These are phyloP conservation scores for Decapterus maruadsi DNA, from an alignment of 2,797 vertebrate species.

Conservation along the genomic window DNA sequence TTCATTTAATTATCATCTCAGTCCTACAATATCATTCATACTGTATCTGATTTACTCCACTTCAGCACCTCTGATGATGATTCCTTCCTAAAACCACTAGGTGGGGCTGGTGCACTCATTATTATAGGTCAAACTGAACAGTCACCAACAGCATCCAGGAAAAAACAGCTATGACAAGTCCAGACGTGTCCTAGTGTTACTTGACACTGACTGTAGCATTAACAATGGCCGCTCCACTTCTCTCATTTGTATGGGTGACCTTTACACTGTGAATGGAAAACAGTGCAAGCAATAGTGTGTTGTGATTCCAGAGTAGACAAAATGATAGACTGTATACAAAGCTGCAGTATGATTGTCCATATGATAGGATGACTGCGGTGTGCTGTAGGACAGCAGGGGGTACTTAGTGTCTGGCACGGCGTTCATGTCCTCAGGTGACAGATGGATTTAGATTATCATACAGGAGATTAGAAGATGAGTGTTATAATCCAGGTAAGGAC, in stretches of 20 bases:
- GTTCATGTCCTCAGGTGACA: conserved; percentile 65
- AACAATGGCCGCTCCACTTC: background rate
- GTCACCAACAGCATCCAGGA: background rate
- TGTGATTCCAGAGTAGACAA: background rate
- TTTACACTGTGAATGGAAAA: conserved; percentile 1
- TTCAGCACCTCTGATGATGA: background rate
- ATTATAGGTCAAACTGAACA: background rate
- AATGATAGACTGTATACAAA: background rate
- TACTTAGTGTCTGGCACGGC: conserved; percentile 45
- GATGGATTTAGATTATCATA: conserved; percentile 79
- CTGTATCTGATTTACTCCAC: background rate
- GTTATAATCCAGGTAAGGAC: conserved; percentile 77
- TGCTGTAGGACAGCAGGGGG: conserved; percentile 27
- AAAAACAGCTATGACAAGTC: conserved; percentile 12
- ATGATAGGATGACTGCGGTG: conserved; percentile 37
- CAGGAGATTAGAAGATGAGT: conserved; percentile 68
- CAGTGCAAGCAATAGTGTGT: no score
- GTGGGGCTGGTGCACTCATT: conserved; percentile 39
- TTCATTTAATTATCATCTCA: background rate
- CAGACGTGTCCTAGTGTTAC: background rate
- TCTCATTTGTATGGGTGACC: background rate
- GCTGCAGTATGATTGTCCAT: background rate
- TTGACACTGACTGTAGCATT: background rate
- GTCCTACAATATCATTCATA: background rate
- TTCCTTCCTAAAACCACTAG: conserved; percentile 57